Percentiles rank a stretch among this genome's conserved stretches.
phyloP scores from a whole-genome alignment of 2,797 vertebrate genomes.

The Halcyon badia region DNA sequence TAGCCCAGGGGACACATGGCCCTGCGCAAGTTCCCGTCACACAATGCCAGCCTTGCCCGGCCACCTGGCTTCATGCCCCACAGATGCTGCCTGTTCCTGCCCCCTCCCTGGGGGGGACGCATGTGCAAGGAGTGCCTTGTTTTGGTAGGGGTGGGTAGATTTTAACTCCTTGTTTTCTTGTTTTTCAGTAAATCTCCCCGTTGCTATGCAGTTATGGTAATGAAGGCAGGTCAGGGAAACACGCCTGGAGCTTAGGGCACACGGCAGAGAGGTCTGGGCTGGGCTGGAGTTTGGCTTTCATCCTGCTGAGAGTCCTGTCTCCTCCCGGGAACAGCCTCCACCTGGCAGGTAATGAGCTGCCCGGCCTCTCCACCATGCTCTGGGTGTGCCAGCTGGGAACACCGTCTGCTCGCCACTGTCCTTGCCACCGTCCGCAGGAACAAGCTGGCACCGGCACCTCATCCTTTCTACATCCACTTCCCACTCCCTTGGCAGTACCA shows the following conservation, averaged over 20 bases:
- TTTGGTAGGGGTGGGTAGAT: background rate
- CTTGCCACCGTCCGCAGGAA: background rate
- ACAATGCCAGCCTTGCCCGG: background rate
- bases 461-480: background rate
- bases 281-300: constrained; percentile 64
- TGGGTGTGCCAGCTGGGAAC: constrained; percentile 19
- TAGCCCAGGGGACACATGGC: background rate
- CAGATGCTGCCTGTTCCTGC: background rate
- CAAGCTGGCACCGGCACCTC: background rate
- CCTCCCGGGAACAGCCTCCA: constrained; percentile 38
- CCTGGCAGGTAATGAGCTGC: constrained; percentile 33
- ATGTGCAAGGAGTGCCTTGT: background rate
- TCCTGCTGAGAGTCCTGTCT: constrained; percentile 50
- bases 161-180: constrained; percentile 48
- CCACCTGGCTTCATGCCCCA: background rate
- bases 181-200: constrained; percentile 33
- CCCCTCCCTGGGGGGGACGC: background rate
- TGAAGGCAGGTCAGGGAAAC: constrained; percentile 51
- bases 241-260: background rate
- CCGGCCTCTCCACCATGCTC: background rate
- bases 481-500: background rate
- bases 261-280: constrained; percentile 32
- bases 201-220: constrained; percentile 60
- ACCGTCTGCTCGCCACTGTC: background rate
- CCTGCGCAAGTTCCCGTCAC: background rate